phyloP scores from a whole-genome alignment of 2,888 invertebrate genomes.

The Erebia palarica region DNA sequence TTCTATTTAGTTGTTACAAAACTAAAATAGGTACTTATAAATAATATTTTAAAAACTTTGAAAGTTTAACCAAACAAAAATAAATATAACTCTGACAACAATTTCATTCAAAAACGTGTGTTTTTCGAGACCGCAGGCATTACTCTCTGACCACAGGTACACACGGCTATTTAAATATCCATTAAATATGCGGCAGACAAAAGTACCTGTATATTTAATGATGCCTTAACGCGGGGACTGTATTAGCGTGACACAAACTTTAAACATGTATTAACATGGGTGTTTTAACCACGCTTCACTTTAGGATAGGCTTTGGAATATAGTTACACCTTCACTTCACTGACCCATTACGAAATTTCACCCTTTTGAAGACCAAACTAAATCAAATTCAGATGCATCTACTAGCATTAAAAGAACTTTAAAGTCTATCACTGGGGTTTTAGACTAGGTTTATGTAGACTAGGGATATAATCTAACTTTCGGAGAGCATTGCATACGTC shows the following conservation, averaged over 20 bases:
- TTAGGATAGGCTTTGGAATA: slow-evolving; percentile 1
- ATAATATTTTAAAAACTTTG: background rate
- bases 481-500: too few species aligned
- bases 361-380: too few species aligned
- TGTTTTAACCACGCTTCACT: background rate
- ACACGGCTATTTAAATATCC: background rate
- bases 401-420: too few species aligned
- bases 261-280: background rate
- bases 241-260: background rate
- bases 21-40: too few species aligned
- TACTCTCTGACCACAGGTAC: background rate
- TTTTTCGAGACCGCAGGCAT: slow-evolving; percentile 10
- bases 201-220: slow-evolving; percentile 22
- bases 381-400: too few species aligned
- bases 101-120: background rate
- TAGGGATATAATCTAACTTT: too few species aligned
- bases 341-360: too few species aligned
- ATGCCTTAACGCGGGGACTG: slow-evolving; percentile 10
- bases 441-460: too few species aligned
- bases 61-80: background rate
- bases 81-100: background rate
- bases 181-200: slow-evolving; percentile 12
- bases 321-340: background rate
- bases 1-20: too few species aligned
- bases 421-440: too few species aligned